Base-by-base conservation (phyloP, 1,140 invertebrate genomes). In the Drosophila nigrodunni region DNA sequence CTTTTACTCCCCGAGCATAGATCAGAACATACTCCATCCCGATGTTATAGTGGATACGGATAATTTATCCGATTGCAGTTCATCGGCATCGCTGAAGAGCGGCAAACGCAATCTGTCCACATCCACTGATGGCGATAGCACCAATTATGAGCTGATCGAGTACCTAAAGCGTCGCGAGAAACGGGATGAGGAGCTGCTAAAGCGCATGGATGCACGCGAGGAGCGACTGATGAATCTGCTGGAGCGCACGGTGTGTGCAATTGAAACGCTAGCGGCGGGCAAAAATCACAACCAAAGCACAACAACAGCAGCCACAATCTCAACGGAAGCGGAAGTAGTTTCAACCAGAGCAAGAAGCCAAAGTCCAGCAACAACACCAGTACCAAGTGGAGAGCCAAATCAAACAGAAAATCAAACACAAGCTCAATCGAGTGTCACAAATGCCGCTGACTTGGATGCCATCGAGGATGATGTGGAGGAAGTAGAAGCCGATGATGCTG, bases 1-100 rank as follows among this genome's bases (percentile, higher is more conserved):
- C 77, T 92, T 78, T 35, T 92, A 92, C 49, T 82, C 91, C 18
- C 82, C 81, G n/a, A 81, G 78, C 39, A 78, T 92, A 7, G 91
- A 92, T 37, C 79, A 77, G 34, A 92, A 92, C 18, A 90, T 92
- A 8, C 60, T 92, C 43, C 91, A 92, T 67, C 91, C 91, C 21
- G 91, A 92, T 69, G 91, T 92, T 7, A 92, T 92, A 44, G 91
- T 92, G 8, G 91, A 92, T 18, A 92, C 91, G 9, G 91, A 92
- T 43, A 90, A 92, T 65, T 57, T 92, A 0, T 90, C 91, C n/a
- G 91, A 92, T 49, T 91, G 90, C 74, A 91, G 81, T 47, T 86
- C 82, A n/a, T 74, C 75, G 13, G 78, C 50, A 3, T 87, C 91
- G 7, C 46, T 86, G 35, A 90, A 91, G 64, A 91, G 78, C 39